Conservation (phyloP, 2,113 vertebrate genomes). For the Todiramphus chloris region DNA sequence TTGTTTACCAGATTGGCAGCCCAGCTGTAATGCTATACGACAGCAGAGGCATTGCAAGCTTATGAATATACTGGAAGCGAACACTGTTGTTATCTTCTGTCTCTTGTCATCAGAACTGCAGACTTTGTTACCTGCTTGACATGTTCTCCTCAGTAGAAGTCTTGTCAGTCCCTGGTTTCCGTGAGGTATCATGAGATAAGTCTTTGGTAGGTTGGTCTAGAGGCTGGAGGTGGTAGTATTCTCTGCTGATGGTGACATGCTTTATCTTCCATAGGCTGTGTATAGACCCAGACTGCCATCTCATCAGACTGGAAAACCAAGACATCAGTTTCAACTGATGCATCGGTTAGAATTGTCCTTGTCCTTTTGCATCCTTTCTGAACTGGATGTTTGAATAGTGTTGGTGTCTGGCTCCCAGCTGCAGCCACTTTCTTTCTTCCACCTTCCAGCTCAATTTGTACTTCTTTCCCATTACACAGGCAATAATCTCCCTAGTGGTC, state of each 20-base stretch:
- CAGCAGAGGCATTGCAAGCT: background rate
- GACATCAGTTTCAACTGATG: background rate
- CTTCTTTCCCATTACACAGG: background rate
- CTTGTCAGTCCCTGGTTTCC: background rate
- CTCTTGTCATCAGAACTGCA: fast-evolving
- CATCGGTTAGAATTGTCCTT: background rate
- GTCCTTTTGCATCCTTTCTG: background rate
- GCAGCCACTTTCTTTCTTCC: background rate
- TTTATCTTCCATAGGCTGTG: background rate
- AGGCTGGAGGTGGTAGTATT: background rate
- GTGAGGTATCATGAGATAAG: background rate
- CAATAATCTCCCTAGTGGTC: background rate
- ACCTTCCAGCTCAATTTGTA: background rate
- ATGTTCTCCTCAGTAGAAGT: background rate
- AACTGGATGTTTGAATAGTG: background rate
- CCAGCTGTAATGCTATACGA: background rate
- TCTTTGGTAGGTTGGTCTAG: background rate
- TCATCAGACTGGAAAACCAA: background rate
- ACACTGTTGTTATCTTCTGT: background rate
- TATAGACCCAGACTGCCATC: background rate
- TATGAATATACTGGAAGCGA: background rate
- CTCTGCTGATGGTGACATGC: background rate
- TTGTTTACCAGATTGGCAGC: background rate
- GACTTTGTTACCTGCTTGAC: background rate
- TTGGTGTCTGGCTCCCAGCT: background rate